Conservation (phyloP, 2,797 vertebrate genomes). For the Gouania willdenowi region DNA sequence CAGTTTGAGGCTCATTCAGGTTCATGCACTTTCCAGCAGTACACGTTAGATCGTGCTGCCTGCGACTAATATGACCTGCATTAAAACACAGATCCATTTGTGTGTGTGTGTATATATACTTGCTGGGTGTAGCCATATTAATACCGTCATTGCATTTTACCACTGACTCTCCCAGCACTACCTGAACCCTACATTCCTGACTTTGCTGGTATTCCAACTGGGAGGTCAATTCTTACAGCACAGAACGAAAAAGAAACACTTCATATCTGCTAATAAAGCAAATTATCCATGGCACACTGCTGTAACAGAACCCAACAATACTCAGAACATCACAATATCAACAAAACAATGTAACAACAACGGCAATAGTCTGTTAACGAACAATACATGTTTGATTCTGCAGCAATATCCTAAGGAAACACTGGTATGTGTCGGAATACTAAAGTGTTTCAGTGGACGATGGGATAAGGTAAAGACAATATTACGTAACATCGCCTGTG, state of each 20-base stretch:
- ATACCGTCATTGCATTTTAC: background rate
- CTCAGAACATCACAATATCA: background rate
- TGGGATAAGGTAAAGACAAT: too few species aligned
- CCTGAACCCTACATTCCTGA: background rate
- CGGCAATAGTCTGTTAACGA: background rate
- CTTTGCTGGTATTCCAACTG: too few species aligned
- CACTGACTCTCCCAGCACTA: background rate
- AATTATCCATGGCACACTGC: constrained; percentile 30
- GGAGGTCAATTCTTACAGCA: background rate
- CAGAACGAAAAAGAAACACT: constrained; percentile 26
- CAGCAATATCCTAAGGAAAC: too few species aligned
- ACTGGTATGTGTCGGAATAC: too few species aligned
- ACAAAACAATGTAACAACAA: background rate
- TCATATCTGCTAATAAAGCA: constrained; percentile 42
- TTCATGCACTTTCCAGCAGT: constrained; percentile 33
- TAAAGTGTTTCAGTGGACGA: too few species aligned
- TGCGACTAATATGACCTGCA: constrained; percentile 10
- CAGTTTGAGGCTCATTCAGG: constrained; percentile 10
- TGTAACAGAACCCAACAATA: constrained; percentile 21
- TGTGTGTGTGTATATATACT: background rate
- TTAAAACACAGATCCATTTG: constrained; percentile 1
- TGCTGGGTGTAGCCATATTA: background rate
- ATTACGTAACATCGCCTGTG: too few species aligned
- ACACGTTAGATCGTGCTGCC: constrained; percentile 43
- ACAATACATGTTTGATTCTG: constrained; percentile 9